phyloP scores from a whole-genome alignment of 2,113 vertebrate genomes.

The Nesoenas mayeri region DNA sequence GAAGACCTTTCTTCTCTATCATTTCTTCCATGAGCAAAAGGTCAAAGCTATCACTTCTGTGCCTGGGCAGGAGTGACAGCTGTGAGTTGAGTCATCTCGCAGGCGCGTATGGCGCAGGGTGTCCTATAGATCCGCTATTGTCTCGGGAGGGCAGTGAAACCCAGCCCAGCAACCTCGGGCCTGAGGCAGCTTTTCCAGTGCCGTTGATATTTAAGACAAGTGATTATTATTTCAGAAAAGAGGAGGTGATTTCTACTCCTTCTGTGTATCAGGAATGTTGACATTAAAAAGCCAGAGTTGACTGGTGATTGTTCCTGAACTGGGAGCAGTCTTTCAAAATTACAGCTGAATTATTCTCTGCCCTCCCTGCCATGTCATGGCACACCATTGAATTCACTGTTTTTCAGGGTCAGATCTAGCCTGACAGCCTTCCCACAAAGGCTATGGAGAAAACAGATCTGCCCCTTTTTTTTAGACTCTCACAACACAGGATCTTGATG shows the following conservation, averaged over 20 bases:
- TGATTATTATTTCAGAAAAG: constrained; percentile 39
- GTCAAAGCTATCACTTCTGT: constrained; percentile 38
- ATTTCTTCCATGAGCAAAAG: constrained; percentile 57
- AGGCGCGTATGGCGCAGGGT: background rate
- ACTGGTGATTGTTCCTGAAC: background rate
- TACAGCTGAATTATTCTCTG: background rate
- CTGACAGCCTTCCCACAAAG: constrained; percentile 1
- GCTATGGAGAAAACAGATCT: constrained; percentile 41
- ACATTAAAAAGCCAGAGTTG: background rate
- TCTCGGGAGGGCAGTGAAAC: background rate
- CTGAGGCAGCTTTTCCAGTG: constrained; percentile 2
- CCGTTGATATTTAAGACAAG: background rate
- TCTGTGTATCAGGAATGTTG: background rate
- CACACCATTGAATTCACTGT: background rate
- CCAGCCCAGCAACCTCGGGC: background rate
- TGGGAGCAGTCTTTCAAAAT: background rate
- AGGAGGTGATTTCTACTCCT: background rate
- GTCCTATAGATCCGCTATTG: background rate
- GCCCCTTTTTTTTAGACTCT: background rate
- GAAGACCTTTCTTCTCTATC: constrained; percentile 4
- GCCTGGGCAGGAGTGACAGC: constrained; percentile 16
- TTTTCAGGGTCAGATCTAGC: background rate
- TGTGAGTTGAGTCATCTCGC: background rate
- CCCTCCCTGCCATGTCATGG: background rate
- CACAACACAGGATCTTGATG: constrained; percentile 32